Base-by-base conservation (phyloP, 2,113 vertebrate genomes). In the Mugil cephalus region DNA sequence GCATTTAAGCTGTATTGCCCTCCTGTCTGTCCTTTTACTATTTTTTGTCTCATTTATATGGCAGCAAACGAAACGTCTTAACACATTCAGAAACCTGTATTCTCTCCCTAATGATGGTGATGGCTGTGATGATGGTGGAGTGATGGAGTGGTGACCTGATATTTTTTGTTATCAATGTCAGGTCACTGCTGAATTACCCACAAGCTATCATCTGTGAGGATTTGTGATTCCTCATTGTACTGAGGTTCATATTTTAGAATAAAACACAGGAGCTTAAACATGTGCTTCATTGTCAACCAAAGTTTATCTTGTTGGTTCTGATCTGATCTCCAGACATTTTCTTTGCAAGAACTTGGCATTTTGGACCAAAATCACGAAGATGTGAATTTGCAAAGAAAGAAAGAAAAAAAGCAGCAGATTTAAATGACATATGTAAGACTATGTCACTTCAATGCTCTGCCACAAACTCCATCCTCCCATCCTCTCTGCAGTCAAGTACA, bases 111-210 rank as follows among this genome's bases (percentile, higher is more conserved):
- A 30, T 30, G 3, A 30, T 30, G 24, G 24, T 30, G 24, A 30
- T 45, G 51, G 10, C n/a, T n/a, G n/a, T n/a, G n/a, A n/a, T n/a
- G n/a, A n/a, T n/a, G n/a, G n/a, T n/a, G n/a, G n/a, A n/a, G n/a
- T 48, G 11, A 55, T 53, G 43, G 17, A 59, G 42, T 67, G 52
- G 51, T 18, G 14, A 39, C 39, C 10, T 7, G 0, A 43, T 10
- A 56, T 42, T 10, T 14, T 64, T 17, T 60, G 34, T 53, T 53
- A n/a, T n/a, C n/a, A n/a, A n/a, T n/a, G n/a, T n/a, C n/a, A n/a
- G n/a, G n/a, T n/a, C n/a, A n/a, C n/a, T n/a, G n/a, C n/a, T n/a
- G n/a, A n/a, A 70, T 70, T 24, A 61, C 15, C 66, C 35, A 70
- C 19, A 24, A 62, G 54, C 58, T 62, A 43, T 69, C 48, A 42